Evolutionary conservation across 2,113 vertebrate genomes (phyloP).

Genomic region (Athene noctua): DNA sequence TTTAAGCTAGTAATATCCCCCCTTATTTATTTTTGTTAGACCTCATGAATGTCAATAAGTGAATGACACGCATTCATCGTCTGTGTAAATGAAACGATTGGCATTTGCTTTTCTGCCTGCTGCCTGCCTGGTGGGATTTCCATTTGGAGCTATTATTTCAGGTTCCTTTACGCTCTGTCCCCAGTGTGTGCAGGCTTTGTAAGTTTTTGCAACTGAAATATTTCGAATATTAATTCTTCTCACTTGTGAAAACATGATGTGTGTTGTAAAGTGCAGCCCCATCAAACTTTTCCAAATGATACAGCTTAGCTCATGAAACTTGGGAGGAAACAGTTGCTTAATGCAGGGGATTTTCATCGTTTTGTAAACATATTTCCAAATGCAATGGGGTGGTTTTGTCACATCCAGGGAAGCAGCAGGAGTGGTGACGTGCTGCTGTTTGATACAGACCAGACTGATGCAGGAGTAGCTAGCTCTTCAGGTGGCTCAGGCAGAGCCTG

Average conservation of each 20-base stretch:
- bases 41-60: background rate
- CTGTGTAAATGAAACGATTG: conserved; percentile 25
- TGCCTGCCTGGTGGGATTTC: background rate
- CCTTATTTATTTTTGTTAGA: conserved; percentile 15
- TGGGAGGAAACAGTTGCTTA: background rate
- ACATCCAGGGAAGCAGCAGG: background rate
- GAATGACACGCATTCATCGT: background rate
- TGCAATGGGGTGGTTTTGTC: background rate
- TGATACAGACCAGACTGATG: background rate
- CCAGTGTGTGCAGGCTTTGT: background rate
- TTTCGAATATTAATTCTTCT: conserved; percentile 44
- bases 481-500: background rate
- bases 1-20: background rate
- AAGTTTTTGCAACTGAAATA: background rate
- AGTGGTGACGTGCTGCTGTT: background rate
- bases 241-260: conserved; percentile 55
- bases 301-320: background rate
- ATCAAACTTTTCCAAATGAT: background rate
- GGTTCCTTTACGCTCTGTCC: background rate
- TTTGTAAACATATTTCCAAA: background rate
- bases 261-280: background rate
- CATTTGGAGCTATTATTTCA: background rate
- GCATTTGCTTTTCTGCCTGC: background rate
- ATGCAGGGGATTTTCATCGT: background rate
- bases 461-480: background rate